Conservation (phyloP, 2,113 vertebrate species). For the Coracopsis vasa region DNA sequence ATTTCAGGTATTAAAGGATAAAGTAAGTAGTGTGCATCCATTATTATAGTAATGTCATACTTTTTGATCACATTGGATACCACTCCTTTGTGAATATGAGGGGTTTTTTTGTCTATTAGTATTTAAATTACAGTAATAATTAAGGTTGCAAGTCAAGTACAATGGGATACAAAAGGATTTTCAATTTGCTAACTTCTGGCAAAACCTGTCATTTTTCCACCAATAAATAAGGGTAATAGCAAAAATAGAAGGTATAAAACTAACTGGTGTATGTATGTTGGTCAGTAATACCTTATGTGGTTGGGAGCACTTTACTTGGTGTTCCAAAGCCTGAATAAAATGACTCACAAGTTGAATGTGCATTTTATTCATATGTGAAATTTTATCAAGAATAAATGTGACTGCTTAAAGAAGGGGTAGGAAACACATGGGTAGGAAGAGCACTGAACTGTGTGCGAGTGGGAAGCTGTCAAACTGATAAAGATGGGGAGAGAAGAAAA, state of each 20-base stretch:
- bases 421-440: slow-evolving; percentile 38
- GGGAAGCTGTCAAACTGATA: slow-evolving; percentile 18
- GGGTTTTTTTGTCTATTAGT: neutral
- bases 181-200: neutral
- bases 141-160: neutral
- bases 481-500: neutral
- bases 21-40: neutral
- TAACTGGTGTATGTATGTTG: neutral
- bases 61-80: neutral
- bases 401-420: neutral
- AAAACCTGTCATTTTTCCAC: neutral
- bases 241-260: neutral
- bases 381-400: neutral
- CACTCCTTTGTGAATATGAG: neutral
- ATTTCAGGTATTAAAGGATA: neutral
- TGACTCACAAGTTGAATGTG: neutral
- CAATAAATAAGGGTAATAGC: neutral
- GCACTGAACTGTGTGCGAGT: neutral
- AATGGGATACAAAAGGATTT: neutral
- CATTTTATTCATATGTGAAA: neutral
- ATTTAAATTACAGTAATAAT: neutral
- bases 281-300: neutral
- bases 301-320: neutral
- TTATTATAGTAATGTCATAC: neutral
- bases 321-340: slow-evolving; percentile 5